Base-by-base conservation (phyloP, 2,888 invertebrate species). In the Chydorus sphaericus region DNA sequence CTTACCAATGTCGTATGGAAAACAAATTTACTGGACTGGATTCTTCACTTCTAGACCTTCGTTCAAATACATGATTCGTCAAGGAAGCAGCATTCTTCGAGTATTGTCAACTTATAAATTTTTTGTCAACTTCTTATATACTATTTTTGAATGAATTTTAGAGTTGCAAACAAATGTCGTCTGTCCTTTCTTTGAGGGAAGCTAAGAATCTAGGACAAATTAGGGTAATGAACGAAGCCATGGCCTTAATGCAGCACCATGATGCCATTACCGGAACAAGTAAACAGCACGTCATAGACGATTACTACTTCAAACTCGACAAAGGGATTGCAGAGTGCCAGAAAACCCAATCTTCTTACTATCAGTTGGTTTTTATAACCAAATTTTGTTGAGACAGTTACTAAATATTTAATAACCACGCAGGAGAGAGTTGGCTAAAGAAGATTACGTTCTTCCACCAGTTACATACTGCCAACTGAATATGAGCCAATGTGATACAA, bases 1-100 rank as follows among this genome's bases (percentile, higher is more conserved):
- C 73, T 90, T 93, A 69, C 93, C 93, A 0, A 92, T 89, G 70
- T 86, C 91, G 1, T 84, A 84, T 55, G 85, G 85, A 65, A 77
- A 81, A 0, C 83, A 90, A 63, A 76, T 87, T 0, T 96, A 82
- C 66, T 98, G 96, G 97, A 91, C 93, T 0, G 97, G 96, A 0
- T 91, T 86, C 65, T 91, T 81, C 65, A 83, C 85, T 0, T 89
- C 89, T 0, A 74, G 88, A 11, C 88, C 89, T 0, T 82, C 86
- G 0, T 72, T 84, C 2, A 90, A 90, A 65, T 80, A 78, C 59
- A 85, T 79, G 62, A 86, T 87, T 66, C 74, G 87, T 26, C 71
- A 78, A 58, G 83, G 82, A 1, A 88, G 87, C 63, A 81, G 80
- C 62, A 80, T 82, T 60, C 65, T 88, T 18, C 88, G 88, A 73